These are phyloP conservation scores for Anguilla rostrata DNA, from an alignment of 2,113 vertebrate genomes.

Conservation along the genomic window DNA sequence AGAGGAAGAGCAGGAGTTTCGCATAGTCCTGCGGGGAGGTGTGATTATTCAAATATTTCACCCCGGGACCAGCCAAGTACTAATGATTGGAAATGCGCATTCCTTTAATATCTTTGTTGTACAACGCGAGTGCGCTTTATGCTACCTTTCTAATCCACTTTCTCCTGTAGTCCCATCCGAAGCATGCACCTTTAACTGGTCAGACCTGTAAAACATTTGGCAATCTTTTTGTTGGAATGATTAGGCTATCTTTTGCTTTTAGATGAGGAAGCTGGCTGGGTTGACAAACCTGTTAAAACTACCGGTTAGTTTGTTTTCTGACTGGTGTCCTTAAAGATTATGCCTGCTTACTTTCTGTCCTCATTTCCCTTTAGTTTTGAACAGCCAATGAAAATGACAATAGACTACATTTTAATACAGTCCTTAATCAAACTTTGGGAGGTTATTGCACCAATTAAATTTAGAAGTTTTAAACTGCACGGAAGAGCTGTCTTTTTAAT, in stretches of 20 bases:
- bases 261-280: neutral
- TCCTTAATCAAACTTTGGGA: neutral
- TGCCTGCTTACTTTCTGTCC: neutral
- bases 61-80: neutral
- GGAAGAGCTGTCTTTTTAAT: constrained; percentile 1
- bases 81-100: neutral
- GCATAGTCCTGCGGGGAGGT: neutral
- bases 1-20: neutral
- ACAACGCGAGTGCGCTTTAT: neutral
- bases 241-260: neutral
- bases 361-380: neutral
- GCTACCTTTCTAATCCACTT: neutral
- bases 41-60: neutral
- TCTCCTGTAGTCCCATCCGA: neutral
- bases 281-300: neutral
- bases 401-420: neutral
- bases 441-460: neutral
- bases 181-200: neutral
- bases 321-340: neutral
- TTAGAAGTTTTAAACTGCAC: neutral
- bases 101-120: neutral
- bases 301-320: neutral
- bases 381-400: neutral
- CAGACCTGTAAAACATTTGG: neutral
- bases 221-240: neutral